Conservation (phyloP, 2,888 invertebrate genomes). For the Myopa testacea region DNA sequence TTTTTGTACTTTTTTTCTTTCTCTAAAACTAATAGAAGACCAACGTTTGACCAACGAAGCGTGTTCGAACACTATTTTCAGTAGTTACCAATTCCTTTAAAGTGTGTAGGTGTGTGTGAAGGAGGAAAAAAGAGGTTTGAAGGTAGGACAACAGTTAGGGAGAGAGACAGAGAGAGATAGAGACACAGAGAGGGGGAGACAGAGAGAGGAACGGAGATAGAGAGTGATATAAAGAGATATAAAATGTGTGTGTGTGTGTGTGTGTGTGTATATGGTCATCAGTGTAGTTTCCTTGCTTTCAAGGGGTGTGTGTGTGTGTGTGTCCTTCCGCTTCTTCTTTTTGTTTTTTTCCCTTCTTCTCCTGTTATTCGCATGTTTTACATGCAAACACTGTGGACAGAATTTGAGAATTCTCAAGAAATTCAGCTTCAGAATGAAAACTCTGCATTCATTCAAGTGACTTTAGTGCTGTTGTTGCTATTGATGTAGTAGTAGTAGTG, state of each 20-base stretch:
- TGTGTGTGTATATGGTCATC: neutral
- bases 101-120: neutral
- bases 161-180: neutral
- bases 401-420: constrained; percentile 22
- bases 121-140: neutral
- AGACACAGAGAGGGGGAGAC: neutral
- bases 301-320: neutral
- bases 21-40: neutral
- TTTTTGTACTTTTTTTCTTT: neutral
- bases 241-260: neutral
- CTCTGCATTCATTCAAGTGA: neutral
- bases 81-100: neutral
- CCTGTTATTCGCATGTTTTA: constrained; percentile 7
- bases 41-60: constrained; percentile 11
- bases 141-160: neutral
- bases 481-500: constrained; percentile 22
- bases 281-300: neutral
- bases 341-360: neutral
- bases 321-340: neutral
- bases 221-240: no score
- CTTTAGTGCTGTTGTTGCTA: neutral
- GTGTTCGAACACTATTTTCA: constrained; percentile 16
- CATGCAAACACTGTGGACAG: constrained; percentile 3
- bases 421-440: constrained; percentile 6
- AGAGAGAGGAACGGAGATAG: no score